Evolutionary conservation across 2,888 invertebrate species (phyloP).

Genomic region (Nymphalis polychloros): DNA sequence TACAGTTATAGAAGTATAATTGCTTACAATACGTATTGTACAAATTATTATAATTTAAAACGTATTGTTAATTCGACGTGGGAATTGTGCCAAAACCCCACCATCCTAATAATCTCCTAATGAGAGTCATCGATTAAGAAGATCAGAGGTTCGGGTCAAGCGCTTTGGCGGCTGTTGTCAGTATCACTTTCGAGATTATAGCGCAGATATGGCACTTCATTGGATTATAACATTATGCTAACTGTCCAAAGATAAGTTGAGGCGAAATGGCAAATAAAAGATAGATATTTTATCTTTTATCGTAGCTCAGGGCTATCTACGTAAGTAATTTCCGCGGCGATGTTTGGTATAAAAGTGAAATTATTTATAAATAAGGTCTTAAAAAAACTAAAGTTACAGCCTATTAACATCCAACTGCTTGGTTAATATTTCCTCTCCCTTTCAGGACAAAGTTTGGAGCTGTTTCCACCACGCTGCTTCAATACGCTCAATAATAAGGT

Average conservation of each 20-base stretch:
- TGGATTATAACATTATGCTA: constrained; percentile 2
- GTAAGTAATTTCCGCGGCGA: not conserved
- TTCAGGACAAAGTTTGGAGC: too few relatives aligned
- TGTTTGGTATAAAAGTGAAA: not conserved
- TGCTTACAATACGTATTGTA: not conserved
- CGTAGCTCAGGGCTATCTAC: not conserved
- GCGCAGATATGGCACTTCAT: constrained; percentile 27
- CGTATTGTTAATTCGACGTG: constrained; percentile 26
- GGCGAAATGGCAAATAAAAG: not conserved
- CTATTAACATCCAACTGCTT: too few relatives aligned
- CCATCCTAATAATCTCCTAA: constrained; percentile 44
- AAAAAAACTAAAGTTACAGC: too few relatives aligned
- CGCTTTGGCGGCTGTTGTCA: constrained; percentile 32
- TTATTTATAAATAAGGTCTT: too few relatives aligned
- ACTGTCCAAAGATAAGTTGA: not conserved
- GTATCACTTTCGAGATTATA: constrained; percentile 43
- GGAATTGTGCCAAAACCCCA: constrained; percentile 36
- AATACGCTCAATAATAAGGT: too few relatives aligned
- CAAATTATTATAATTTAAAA: constrained; percentile 11
- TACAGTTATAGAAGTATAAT: not conserved
- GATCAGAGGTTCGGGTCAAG: constrained; percentile 22
- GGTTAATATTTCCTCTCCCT: too few relatives aligned
- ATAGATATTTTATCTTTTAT: constrained; percentile 1
- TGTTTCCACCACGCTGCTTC: too few relatives aligned
- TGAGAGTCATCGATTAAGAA: constrained; percentile 46